Percentiles rank a stretch among this genome's conserved stretches.
phyloP scores from a whole-genome alignment of 2,888 invertebrate genomes.

The Siphonodentalium dalli region DNA sequence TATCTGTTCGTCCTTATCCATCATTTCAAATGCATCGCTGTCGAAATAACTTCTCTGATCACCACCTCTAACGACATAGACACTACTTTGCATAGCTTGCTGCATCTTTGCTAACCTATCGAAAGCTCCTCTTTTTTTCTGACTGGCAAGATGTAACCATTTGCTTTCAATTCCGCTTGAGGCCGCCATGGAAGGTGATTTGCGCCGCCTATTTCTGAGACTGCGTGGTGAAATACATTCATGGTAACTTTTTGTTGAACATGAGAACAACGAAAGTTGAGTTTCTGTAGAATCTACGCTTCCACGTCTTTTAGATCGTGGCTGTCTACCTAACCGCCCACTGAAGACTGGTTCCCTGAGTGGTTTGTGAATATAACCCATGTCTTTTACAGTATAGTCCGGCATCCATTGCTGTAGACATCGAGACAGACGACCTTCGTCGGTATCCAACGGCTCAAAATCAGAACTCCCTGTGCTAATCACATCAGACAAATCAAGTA shows the following conservation, averaged over 20 bases:
- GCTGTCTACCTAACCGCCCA: constrained; percentile 37
- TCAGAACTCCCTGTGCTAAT: too few species aligned
- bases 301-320: constrained; percentile 25
- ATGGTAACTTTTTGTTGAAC: constrained; percentile 25
- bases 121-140: constrained; percentile 26
- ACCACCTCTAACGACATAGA: constrained; percentile 17
- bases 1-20: constrained; percentile 37
- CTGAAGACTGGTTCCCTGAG: constrained; percentile 41
- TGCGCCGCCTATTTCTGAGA: constrained; percentile 8
- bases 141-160: constrained; percentile 37
- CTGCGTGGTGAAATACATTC: constrained; percentile 12
- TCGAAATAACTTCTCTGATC: constrained; percentile 26
- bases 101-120: constrained; percentile 35
- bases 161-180: constrained; percentile 22
- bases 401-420: constrained; percentile 46
- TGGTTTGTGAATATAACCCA: constrained; percentile 36
- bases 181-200: constrained; percentile 15
- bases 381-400: constrained; percentile 31
- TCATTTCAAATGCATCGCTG: constrained; percentile 28
- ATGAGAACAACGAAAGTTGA: constrained; percentile 40
- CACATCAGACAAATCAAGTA: too few species aligned
- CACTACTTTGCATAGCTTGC: constrained; percentile 8
- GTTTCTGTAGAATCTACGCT: constrained; percentile 48
- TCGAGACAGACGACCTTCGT: constrained; percentile 40
- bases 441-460: too few species aligned